phyloP scores from a whole-genome alignment of 2,888 invertebrate species.

The Acleris cristana region DNA sequence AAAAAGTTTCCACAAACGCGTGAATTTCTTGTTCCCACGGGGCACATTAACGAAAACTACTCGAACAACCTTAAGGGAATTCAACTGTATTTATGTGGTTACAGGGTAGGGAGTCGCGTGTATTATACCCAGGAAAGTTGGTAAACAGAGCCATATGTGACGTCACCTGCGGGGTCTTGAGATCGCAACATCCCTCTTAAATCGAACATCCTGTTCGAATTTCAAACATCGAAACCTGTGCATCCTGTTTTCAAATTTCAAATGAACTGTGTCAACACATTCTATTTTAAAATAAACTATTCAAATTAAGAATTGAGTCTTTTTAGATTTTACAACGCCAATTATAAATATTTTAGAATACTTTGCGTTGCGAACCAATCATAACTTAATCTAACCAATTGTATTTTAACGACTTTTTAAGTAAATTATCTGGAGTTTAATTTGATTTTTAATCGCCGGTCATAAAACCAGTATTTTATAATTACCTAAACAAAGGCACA shows the following conservation, averaged over 20 bases:
- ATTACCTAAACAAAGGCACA: slow-evolving; percentile 27
- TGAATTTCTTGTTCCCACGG: slow-evolving; percentile 76
- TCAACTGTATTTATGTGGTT: slow-evolving; percentile 25
- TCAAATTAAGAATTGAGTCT: not conserved
- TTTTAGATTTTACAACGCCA: slow-evolving; percentile 9
- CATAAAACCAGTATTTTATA: slow-evolving; percentile 26
- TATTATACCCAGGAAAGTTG: slow-evolving; percentile 34
- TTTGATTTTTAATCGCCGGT: slow-evolving; percentile 12
- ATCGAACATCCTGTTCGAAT: slow-evolving; percentile 65
- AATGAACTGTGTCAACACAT: slow-evolving; percentile 36
- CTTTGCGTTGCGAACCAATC: not conserved
- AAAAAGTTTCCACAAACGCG: slow-evolving; percentile 72
- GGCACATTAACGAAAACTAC: slow-evolving; percentile 42
- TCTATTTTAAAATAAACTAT: slow-evolving; percentile 11
- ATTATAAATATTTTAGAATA: slow-evolving; percentile 13
- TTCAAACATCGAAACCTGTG: slow-evolving; percentile 65
- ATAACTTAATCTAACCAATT: slow-evolving; percentile 23
- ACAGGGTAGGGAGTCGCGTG: slow-evolving; percentile 43
- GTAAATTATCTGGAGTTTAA: slow-evolving; percentile 15
- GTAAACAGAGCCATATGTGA: slow-evolving; percentile 52
- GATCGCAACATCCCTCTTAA: slow-evolving; percentile 79
- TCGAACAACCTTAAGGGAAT: slow-evolving; percentile 16
- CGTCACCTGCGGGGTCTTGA: slow-evolving; percentile 78
- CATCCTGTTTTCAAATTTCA: slow-evolving; percentile 62
- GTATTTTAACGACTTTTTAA: slow-evolving; percentile 21